Evolutionary conservation across 2,797 vertebrate genomes (phyloP).

Genomic region (Dromococcyx pavoninus): DNA sequence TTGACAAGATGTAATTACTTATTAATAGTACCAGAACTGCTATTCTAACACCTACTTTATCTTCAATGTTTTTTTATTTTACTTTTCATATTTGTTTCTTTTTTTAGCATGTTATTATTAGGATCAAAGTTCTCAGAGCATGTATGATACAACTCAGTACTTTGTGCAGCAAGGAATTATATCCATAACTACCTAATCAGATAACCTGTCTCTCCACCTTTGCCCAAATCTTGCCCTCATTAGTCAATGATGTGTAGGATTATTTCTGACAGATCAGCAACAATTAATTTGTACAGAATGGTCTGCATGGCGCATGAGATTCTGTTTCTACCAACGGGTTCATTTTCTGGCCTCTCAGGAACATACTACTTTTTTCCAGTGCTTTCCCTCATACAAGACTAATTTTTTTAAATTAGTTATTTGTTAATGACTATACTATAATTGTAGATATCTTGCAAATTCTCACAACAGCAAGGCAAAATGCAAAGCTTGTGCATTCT

Average conservation of each 20-base stretch:
- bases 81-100: background rate
- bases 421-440: background rate
- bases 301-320: background rate
- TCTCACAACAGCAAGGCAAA: constrained; percentile 9
- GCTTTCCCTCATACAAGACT: background rate
- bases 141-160: background rate
- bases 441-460: background rate
- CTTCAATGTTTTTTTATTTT: background rate
- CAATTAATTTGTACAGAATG: background rate
- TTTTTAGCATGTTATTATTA: background rate
- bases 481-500: constrained; percentile 20
- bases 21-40: background rate
- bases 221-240: background rate
- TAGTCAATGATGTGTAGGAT: background rate
- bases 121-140: background rate
- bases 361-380: background rate
- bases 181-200: background rate
- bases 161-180: background rate
- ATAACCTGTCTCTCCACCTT: background rate
- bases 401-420: background rate
- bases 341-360: background rate
- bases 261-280: background rate
- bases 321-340: background rate
- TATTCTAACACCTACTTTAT: background rate
- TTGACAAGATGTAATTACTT: constrained; percentile 13